These are phyloP conservation scores for Erpobdella octoculata DNA, from an alignment of 2,888 invertebrate genomes.

Conservation along the genomic window DNA sequence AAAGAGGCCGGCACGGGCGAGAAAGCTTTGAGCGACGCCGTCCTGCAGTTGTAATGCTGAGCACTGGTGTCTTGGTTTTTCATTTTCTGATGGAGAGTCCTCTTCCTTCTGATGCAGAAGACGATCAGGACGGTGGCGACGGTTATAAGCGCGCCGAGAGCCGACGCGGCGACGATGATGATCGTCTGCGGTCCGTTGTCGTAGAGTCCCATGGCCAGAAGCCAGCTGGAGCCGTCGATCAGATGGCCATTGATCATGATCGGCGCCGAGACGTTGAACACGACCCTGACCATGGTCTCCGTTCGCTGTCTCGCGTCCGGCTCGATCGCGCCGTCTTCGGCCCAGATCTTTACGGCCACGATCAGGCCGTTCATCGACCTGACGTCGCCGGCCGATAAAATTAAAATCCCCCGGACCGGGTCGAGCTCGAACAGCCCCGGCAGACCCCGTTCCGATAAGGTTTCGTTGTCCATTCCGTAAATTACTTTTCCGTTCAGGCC, in stretches of 20 bases:
- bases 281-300: not conserved
- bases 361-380: constrained; percentile 1
- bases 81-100: not conserved
- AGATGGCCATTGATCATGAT: constrained; percentile 19
- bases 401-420: not conserved
- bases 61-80: not conserved
- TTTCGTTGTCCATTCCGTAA: constrained; percentile 19
- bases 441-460: not conserved
- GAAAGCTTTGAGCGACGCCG: not conserved
- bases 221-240: constrained; percentile 8
- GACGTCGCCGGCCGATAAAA: not conserved
- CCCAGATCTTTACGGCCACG: constrained; percentile 12
- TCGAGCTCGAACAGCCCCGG: constrained; percentile 1
- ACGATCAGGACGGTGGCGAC: not conserved
- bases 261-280: constrained; percentile 21
- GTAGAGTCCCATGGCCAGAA: constrained; percentile 19
- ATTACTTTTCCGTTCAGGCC: constrained; percentile 13
- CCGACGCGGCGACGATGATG: not conserved
- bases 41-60: constrained; percentile 20
- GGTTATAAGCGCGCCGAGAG: not conserved
- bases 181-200: not conserved
- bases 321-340: not conserved
- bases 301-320: constrained; percentile 1
- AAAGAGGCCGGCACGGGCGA: not conserved
- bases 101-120: constrained; percentile 3